Evolutionary conservation across 2,113 vertebrate species (phyloP).

Genomic region (Hydrochoerus hydrochaeris): DNA sequence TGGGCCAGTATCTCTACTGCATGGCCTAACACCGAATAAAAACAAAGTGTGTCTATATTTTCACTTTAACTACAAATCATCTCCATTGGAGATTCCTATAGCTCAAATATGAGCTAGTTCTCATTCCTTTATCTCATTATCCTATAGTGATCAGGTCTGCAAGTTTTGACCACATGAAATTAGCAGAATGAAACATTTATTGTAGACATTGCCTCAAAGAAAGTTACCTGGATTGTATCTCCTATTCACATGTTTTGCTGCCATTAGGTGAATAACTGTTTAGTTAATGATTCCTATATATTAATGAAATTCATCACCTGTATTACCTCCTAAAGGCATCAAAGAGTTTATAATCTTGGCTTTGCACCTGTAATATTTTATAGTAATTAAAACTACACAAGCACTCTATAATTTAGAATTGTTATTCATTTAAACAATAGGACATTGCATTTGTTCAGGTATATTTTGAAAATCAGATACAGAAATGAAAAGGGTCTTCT

Average conservation of each 20-base stretch:
- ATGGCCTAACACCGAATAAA: not conserved
- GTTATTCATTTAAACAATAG: constrained; percentile 8
- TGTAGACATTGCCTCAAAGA: constrained; percentile 71
- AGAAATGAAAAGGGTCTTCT: constrained; percentile 55
- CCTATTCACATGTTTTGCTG: not conserved
- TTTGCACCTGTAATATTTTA: constrained; percentile 45
- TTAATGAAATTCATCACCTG: constrained; percentile 36
- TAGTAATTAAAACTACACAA: constrained; percentile 29
- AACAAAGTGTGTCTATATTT: not conserved
- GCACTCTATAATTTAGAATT: not conserved
- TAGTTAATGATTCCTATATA: constrained; percentile 22
- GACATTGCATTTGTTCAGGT: constrained; percentile 26
- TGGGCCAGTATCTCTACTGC: not conserved
- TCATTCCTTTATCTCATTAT: not conserved
- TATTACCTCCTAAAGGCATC: constrained; percentile 44
- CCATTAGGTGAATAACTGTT: not conserved
- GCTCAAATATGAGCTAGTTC: constrained; percentile 13
- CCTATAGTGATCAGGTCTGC: not conserved
- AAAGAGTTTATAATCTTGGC: constrained; percentile 43
- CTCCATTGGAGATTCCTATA: not conserved
- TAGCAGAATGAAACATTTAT: constrained; percentile 24
- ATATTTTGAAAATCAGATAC: constrained; percentile 62
- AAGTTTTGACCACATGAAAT: constrained; percentile 49
- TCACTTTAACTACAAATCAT: not conserved
- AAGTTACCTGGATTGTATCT: constrained; percentile 49